phyloP scores from a whole-genome alignment of 2,888 invertebrate species.

The Baronia brevicornis region DNA sequence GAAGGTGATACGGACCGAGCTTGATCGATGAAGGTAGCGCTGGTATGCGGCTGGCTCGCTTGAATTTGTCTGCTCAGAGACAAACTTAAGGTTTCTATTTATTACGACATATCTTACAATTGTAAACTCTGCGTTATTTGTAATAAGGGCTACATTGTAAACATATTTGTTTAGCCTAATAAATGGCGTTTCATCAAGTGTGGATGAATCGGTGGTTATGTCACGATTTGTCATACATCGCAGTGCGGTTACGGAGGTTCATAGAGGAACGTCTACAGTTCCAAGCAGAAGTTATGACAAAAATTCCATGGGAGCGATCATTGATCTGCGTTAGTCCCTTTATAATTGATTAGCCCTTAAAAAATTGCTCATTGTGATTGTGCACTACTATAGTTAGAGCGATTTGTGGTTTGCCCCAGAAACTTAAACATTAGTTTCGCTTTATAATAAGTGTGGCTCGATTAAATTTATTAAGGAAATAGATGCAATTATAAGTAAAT shows the following conservation, averaged over 20 bases:
- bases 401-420: slow-evolving; percentile 14
- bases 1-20: slow-evolving; percentile 67
- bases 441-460: slow-evolving; percentile 12
- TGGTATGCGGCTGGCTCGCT: slow-evolving; percentile 56
- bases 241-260: slow-evolving; percentile 54
- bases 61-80: slow-evolving; percentile 46
- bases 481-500: slow-evolving; percentile 10
- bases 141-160: slow-evolving; percentile 25
- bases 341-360: slow-evolving; percentile 29
- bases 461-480: slow-evolving; percentile 12
- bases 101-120: slow-evolving; percentile 13
- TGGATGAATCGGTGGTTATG: slow-evolving; percentile 56
- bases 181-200: slow-evolving; percentile 19
- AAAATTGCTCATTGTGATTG: slow-evolving; percentile 20
- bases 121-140: slow-evolving; percentile 20
- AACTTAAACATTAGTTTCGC: slow-evolving; percentile 11
- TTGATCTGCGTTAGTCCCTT: slow-evolving; percentile 33
- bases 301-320: slow-evolving; percentile 61
- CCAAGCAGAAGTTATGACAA: slow-evolving; percentile 63
- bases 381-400: slow-evolving; percentile 11
- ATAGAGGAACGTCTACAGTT: slow-evolving; percentile 36
- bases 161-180: slow-evolving; percentile 1
- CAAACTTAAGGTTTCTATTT: slow-evolving; percentile 32
- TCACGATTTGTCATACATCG: slow-evolving; percentile 72
- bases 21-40: slow-evolving; percentile 69